Percentiles rank a stretch among this genome's conserved stretches.
Conservation (phyloP, 2,888 invertebrate genomes). For the Ecdyonurus torrentis region DNA sequence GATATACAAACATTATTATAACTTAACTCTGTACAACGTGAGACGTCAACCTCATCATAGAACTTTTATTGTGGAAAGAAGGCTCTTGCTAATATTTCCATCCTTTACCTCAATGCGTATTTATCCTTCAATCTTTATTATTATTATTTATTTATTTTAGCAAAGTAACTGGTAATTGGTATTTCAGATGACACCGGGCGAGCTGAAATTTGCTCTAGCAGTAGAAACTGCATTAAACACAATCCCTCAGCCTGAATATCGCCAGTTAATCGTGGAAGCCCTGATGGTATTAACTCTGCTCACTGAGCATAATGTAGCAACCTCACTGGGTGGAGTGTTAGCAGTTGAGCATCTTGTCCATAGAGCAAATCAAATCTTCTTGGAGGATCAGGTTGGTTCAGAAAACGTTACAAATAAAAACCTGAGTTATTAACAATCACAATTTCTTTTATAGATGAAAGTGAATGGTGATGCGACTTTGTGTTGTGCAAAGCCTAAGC, state of each 20-base stretch:
- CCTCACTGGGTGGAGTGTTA: conserved; percentile 59
- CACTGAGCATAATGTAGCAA: conserved; percentile 67
- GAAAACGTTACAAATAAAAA: no score
- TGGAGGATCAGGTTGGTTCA: conserved; percentile 97
- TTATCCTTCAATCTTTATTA: no score
- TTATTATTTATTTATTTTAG: not conserved
- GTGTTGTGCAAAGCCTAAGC: conserved; percentile 72
- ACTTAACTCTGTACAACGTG: not conserved
- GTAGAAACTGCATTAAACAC: conserved; percentile 94
- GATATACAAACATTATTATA: not conserved
- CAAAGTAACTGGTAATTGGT: not conserved
- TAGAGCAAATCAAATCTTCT: conserved; percentile 83
- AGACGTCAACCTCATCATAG: no score
- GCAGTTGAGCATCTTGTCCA: conserved; percentile 86
- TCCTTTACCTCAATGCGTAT: no score
- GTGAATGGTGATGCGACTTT: conserved; percentile 82
- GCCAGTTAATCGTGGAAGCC: conserved; percentile 92
- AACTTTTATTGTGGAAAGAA: no score
- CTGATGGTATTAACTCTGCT: conserved; percentile 89
- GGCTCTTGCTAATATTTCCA: no score
- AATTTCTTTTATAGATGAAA: conserved; percentile 46
- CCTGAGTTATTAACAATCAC: no score
- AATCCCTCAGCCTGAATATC: conserved; percentile 95
- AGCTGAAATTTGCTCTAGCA: conserved; percentile 92
- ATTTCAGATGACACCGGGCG: conserved; percentile 93